Evolutionary conservation across 2,113 vertebrate genomes (phyloP).

Genomic region (Bucco capensis): DNA sequence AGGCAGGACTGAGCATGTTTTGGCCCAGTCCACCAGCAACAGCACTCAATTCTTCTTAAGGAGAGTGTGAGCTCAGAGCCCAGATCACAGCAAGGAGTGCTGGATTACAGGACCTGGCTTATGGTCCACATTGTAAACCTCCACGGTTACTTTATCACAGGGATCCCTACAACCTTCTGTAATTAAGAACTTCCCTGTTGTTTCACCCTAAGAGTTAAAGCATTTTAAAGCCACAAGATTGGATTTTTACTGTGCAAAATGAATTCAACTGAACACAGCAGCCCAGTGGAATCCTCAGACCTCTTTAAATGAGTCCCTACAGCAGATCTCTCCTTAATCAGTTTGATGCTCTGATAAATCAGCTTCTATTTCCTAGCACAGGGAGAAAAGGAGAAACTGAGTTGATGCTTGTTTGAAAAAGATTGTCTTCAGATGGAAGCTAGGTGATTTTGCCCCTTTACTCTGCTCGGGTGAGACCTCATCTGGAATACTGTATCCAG

Average conservation of each 20-base stretch:
- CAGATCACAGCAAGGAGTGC: background rate
- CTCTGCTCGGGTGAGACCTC: no score
- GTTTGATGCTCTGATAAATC: slow-evolving; percentile 34
- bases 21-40: background rate
- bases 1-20: background rate
- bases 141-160: background rate
- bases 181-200: background rate
- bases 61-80: accelerated
- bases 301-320: background rate
- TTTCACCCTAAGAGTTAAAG: background rate
- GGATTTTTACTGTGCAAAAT: background rate
- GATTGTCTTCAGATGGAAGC: background rate
- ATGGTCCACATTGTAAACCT: accelerated
- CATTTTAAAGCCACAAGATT: background rate
- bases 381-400: background rate
- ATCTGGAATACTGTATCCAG: no score
- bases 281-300: background rate
- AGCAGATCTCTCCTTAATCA: slow-evolving; percentile 34
- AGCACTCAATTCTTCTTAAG: background rate
- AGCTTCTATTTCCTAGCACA: background rate
- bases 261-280: background rate
- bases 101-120: background rate
- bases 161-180: background rate
- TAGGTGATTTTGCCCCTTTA: no score
- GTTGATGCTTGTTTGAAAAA: background rate